A percentile compares a stretch with the other conserved stretches of the same genome.
Conservation (phyloP, 2,888 invertebrate species). For the Nemurella pictetii region DNA sequence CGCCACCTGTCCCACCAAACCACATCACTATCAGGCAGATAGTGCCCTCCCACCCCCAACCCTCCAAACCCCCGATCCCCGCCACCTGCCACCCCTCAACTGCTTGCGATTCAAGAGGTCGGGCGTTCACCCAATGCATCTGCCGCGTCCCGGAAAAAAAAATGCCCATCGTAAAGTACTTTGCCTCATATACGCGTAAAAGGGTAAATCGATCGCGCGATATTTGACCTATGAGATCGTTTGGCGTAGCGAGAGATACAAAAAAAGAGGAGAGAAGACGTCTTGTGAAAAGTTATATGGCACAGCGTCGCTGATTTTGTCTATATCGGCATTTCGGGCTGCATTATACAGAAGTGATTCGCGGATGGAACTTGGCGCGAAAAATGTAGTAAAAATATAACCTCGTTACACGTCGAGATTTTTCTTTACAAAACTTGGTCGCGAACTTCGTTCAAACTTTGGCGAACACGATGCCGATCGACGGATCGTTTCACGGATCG, state of each 20-base stretch:
- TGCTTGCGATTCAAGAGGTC: constrained; percentile 10
- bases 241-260: not conserved
- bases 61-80: no score
- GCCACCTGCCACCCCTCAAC: not conserved
- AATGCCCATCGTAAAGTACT: constrained; percentile 19
- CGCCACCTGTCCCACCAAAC: constrained; percentile 25
- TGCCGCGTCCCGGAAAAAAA: constrained; percentile 25
- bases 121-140: not conserved
- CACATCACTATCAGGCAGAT: constrained; percentile 19
- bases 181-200: not conserved
- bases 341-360: no score
- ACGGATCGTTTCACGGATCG: not conserved
- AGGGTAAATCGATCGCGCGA: not conserved
- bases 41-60: not conserved
- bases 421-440: not conserved
- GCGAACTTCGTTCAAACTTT: not conserved
- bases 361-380: no score
- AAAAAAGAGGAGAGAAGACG: not conserved
- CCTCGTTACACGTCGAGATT: no score
- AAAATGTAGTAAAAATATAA: no score
- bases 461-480: not conserved
- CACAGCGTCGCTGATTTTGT: not conserved
- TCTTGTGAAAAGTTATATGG: not conserved
- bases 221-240: constrained; percentile 6
- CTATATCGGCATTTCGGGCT: not conserved